These are phyloP conservation scores for Creontiades dilutus DNA, from an alignment of 2,888 invertebrate species.

Conservation along the genomic window DNA sequence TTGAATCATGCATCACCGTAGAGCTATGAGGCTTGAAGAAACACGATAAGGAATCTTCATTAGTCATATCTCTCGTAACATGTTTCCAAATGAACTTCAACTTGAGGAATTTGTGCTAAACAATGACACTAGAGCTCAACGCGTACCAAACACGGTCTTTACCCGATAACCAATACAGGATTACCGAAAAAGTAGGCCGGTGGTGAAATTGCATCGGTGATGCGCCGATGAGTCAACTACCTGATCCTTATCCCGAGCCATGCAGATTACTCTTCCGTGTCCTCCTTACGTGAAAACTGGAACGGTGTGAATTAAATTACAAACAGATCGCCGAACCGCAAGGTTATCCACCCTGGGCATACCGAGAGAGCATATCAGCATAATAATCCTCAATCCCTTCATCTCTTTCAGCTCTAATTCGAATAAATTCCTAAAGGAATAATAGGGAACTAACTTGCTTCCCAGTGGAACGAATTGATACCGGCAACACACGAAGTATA, in stretches of 20 bases:
- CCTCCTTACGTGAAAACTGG: neutral
- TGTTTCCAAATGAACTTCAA: too few species aligned
- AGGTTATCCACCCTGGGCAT: neutral
- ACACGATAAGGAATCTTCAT: too few species aligned
- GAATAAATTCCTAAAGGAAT: neutral
- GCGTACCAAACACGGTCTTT: too few species aligned
- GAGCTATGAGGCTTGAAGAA: too few species aligned
- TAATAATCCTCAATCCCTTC: too few species aligned
- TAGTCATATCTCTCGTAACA: too few species aligned
- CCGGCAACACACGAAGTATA: neutral
- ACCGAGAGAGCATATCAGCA: neutral
- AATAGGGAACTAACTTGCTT: neutral
- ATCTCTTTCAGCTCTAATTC: neutral
- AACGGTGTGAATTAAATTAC: neutral
- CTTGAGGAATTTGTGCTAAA: too few species aligned
- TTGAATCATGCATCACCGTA: too few species aligned
- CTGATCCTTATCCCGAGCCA: neutral
- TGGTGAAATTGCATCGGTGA: neutral
- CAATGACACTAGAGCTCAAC: too few species aligned
- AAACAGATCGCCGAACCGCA: neutral
- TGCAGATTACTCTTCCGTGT: constrained; percentile 30
- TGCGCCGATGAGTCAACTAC: constrained; percentile 23
- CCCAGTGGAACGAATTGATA: constrained; percentile 5
- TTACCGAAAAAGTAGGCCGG: constrained; percentile 6
- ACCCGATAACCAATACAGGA: neutral